Evolutionary conservation across 2,888 invertebrate genomes (phyloP).

Genomic region (Limenitis arthemis): DNA sequence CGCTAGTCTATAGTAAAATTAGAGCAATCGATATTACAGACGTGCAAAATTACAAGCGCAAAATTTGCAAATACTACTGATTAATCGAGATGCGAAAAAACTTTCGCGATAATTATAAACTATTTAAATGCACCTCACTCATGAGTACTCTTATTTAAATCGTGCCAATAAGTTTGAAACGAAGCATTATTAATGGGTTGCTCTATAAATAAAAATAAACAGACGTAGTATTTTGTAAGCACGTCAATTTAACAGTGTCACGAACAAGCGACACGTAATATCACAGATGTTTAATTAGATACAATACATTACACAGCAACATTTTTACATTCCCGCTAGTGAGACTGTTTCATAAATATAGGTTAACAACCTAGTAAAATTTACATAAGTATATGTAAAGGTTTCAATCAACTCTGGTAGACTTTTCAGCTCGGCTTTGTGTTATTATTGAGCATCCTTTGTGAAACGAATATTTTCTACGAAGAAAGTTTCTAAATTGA

Average conservation of each 20-base stretch:
- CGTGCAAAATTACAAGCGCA: no score
- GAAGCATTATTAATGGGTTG: background rate
- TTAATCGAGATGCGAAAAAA: no score
- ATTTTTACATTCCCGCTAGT: conserved; percentile 7
- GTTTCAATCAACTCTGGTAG: conserved; percentile 23
- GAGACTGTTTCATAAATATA: conserved; percentile 15
- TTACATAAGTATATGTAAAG: conserved; percentile 26
- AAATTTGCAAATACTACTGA: no score
- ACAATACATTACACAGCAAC: conserved; percentile 7
- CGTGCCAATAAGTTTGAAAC: background rate
- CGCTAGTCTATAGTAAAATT: no score
- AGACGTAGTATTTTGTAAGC: background rate
- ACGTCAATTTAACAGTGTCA: background rate
- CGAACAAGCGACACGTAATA: background rate
- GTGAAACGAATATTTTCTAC: conserved; percentile 8
- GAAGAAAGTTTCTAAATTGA: conserved; percentile 10
- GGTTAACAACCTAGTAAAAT: conserved; percentile 21
- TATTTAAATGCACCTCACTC: background rate
- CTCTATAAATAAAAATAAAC: background rate
- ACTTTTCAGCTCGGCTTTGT: conserved; percentile 20
- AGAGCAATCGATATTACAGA: no score
- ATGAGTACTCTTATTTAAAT: background rate
- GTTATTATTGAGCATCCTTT: conserved; percentile 10
- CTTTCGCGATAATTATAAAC: no score
- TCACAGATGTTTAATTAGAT: conserved; percentile 1